Evolutionary conservation across 2,888 invertebrate genomes (phyloP), one percentile per base, ranked within the genome.

Genomic region (Boloria euphrosyne): DNA sequence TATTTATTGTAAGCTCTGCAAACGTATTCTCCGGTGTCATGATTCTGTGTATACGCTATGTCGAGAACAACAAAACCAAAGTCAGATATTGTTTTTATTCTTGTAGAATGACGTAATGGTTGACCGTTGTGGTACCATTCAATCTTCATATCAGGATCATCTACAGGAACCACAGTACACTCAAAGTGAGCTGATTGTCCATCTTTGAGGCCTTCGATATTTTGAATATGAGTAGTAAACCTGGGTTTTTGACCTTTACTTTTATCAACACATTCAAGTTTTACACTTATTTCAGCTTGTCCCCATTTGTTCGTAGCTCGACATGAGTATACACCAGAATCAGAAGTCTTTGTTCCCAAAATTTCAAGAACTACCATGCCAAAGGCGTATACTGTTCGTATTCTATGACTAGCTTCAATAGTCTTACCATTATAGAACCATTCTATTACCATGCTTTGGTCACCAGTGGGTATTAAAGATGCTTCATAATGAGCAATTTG

Each of bases 401-500:
- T 96, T 71, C 98, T 95, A 83, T 98, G 98, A 85, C 97, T 97
- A 51, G 97, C 97, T 83, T 96, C 96, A 69, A 97, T 93, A 1
- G 96, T 93, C 84, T 98, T 96, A 43, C 97, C 98, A 84, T 99
- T 98, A 83, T 97, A 98, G 94, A 97, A 98, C 98, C 98, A 98
- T 92, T 98, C 98, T 62, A 98, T 97, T 31, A 95, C 95, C 97
- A 98, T 98, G 27, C 96, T 96, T 85, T 98, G 97, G 80, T 98
- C 98, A 13, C 98, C 97, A 57, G 97, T 96, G 13, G 99, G 99
- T 60, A 97, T 96, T 7, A 99, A 93, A 58, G 97, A 97, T 47
- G 98, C 99, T 92, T 99, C 99, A 86, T 98, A 99, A 86, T 99
- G 99, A 74, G 98, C 98, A 75, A 98, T 96, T 87, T 99, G 98